These are phyloP conservation scores for Zosterops lateralis DNA, from an alignment of 2,113 vertebrate species.

Conservation along the genomic window DNA sequence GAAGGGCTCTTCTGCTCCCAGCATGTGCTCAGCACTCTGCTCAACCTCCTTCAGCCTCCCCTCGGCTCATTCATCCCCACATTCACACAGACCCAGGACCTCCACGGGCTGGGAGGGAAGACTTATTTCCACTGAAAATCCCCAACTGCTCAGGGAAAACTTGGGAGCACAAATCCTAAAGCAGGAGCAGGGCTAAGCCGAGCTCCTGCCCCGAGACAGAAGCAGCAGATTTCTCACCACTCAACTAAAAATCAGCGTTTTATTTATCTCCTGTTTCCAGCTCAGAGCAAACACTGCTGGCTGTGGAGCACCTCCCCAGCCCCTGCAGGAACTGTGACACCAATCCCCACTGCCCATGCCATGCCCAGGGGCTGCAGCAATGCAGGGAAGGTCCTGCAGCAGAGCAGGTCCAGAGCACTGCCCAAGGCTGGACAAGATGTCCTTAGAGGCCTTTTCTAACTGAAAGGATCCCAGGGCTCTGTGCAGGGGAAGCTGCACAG, in stretches of 20 bases:
- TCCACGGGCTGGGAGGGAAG: not conserved
- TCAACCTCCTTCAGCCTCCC: not conserved
- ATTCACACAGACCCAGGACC: not conserved
- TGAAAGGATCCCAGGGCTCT: accelerated
- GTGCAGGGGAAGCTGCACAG: not conserved
- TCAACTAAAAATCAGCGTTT: not conserved
- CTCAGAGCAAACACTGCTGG: not conserved
- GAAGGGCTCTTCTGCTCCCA: slow-evolving; percentile 16
- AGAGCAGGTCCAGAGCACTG: not conserved
- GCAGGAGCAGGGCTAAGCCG: not conserved
- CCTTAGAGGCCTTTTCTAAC: not conserved
- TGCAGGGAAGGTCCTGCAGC: accelerated
- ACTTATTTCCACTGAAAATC: not conserved
- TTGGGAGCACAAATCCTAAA: not conserved
- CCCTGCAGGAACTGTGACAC: not conserved
- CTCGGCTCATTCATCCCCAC: not conserved
- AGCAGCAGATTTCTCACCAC: not conserved
- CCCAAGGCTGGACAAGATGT: not conserved
- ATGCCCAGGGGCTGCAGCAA: accelerated
- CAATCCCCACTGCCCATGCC: accelerated
- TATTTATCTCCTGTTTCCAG: not conserved
- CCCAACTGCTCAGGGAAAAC: not conserved
- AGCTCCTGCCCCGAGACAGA: not conserved
- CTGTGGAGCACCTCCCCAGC: not conserved
- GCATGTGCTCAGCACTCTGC: not conserved